Percentiles rank a stretch among this genome's conserved stretches.
Conservation (phyloP, 2,113 vertebrate species). For the Hypocryptadius cinnamomeus region DNA sequence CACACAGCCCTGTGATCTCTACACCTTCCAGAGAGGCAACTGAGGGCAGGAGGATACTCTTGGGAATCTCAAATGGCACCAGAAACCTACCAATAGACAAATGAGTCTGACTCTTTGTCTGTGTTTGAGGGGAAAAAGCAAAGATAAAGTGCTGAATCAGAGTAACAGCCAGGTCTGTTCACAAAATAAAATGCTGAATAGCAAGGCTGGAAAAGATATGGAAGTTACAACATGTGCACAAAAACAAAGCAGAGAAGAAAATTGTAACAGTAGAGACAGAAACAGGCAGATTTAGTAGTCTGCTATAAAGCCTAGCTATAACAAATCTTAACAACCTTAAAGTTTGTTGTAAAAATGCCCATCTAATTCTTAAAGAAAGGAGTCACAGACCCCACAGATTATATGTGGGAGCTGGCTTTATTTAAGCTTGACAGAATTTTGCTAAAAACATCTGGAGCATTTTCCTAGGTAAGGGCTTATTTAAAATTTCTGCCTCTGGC, state of each 20-base stretch:
- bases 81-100: background rate
- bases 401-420: background rate
- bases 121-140: background rate
- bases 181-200: background rate
- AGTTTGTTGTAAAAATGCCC: background rate
- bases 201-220: background rate
- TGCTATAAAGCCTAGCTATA: background rate
- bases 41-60: background rate
- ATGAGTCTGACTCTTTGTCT: background rate
- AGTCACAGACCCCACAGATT: background rate
- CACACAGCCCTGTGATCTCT: background rate
- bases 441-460: conserved; percentile 7
- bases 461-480: background rate
- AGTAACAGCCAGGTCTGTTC: background rate
- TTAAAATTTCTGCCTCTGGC: background rate
- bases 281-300: background rate
- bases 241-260: background rate
- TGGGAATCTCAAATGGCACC: background rate
- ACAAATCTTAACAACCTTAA: background rate
- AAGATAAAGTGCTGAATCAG: background rate
- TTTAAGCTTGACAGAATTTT: background rate
- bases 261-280: background rate
- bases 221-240: background rate
- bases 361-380: background rate
- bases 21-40: background rate